Evolutionary conservation across 2,797 vertebrate species (phyloP), one percentile per base, ranked within the genome.

Genomic region (Helostoma temminkii): DNA sequence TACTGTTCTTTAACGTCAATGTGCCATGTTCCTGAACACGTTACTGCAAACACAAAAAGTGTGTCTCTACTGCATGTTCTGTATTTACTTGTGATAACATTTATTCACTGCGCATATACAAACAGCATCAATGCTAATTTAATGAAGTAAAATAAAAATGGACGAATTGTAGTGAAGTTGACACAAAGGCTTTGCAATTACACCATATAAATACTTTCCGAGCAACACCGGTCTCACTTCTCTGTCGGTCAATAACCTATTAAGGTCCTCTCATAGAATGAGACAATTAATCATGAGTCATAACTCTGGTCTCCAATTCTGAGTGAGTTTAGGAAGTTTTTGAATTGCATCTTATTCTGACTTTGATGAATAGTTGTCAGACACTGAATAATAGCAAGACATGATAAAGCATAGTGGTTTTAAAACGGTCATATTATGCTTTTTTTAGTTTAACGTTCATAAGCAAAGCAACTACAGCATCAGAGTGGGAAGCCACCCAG

Each of bases 191-290:
- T 48, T 50, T 80, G 34, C 50, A 71, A 67, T 77, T 76, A 73
- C 5, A 41, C 36, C 19, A 8, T 42, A 42, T 43, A 57, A 82
- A 74, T 28, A 9, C 34, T 47, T 63, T 50, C 48, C 37, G 55
- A 71, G 62, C 18, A 74, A 70, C 80, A 85, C 81, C 75, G 69
- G 58, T 83, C 74, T 83, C 62, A 76, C 55, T 76, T 74, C 67
- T 42, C 21, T 73, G 37, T 54, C 62, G 76, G 66, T 90, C 80
- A 88, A 87, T 87, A 87, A 78, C 32, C 71, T 58, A 85, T 84
- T 86, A 82, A 45, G 41, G 21, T 34, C 37, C n/a, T 60, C 42
- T 66, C 41, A 43, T 75, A 48, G 73, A 86, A 80, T 42, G 22
- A 71, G 57, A 68, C 12, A 28, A 70, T 45, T 72, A 52, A 71